Conservation (phyloP, 2,113 vertebrate species). For the Istiophorus platypterus region DNA sequence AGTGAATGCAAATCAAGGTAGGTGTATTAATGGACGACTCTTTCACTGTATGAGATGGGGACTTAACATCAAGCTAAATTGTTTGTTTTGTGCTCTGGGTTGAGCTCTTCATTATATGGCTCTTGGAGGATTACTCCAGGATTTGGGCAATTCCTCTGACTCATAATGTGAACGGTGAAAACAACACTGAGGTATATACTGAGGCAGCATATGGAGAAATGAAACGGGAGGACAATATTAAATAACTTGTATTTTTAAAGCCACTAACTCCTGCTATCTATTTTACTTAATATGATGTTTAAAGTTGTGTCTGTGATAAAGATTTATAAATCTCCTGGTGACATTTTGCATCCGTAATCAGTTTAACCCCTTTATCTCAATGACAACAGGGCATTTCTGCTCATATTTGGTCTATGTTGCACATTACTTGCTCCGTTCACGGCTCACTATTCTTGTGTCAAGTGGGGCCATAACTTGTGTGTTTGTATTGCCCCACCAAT, state of each 20-base stretch:
- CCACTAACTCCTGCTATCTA: not conserved
- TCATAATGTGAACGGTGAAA: constrained; percentile 86
- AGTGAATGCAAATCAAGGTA: constrained; percentile 80
- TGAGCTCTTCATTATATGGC: constrained; percentile 89
- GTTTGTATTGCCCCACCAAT: constrained; percentile 56
- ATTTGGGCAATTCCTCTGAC: constrained; percentile 85
- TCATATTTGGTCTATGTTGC: not conserved
- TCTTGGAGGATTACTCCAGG: constrained; percentile 83
- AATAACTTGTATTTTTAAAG: constrained; percentile 28
- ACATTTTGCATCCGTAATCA: not conserved
- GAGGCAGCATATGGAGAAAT: constrained; percentile 30
- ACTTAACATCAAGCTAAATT: constrained; percentile 83
- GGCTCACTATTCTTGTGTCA: constrained; percentile 69
- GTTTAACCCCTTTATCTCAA: constrained; percentile 19
- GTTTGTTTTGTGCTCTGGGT: constrained; percentile 85
- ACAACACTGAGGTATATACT: constrained; percentile 74
- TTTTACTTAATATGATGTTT: not conserved
- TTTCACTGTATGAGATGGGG: constrained; percentile 84
- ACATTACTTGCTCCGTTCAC: constrained; percentile 31
- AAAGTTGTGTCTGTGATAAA: not conserved
- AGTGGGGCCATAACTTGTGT: constrained; percentile 74
- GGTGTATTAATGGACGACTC: constrained; percentile 85
- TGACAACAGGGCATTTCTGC: not conserved
- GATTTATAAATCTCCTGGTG: not conserved
- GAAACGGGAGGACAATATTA: not conserved